These are phyloP conservation scores for Scomber japonicus DNA, from an alignment of 2,113 vertebrate species.

Conservation along the genomic window DNA sequence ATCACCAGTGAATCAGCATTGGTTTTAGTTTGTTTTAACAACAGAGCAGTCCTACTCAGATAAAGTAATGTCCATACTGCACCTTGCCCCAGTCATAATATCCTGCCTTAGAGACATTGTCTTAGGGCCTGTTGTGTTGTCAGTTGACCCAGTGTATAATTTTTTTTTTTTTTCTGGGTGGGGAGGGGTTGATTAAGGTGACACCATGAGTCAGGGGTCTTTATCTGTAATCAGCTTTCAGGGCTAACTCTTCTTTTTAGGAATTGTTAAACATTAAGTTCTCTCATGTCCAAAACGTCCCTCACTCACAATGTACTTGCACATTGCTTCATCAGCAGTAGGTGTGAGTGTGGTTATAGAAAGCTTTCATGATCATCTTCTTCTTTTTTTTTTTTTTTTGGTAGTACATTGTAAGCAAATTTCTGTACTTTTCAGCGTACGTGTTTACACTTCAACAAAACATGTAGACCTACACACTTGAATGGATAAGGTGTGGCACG, in stretches of 20 bases:
- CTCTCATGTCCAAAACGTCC: slow-evolving; percentile 15
- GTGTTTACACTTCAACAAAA: slow-evolving; percentile 66
- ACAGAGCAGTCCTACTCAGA: slow-evolving; percentile 1
- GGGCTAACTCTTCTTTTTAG: background rate
- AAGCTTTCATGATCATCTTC: background rate
- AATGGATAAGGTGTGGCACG: slow-evolving; percentile 76
- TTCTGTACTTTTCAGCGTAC: slow-evolving; percentile 31
- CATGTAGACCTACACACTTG: slow-evolving; percentile 77
- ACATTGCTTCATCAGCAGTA: slow-evolving; percentile 30
- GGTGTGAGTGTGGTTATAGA: slow-evolving; percentile 4
- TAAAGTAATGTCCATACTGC: slow-evolving; percentile 2
- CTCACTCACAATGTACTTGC: slow-evolving; percentile 37
- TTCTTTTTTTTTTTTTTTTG: slow-evolving; percentile 17
- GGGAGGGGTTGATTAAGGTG: background rate
- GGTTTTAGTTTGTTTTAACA: slow-evolving; percentile 8
- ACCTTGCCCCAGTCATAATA: background rate
- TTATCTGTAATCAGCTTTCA: slow-evolving; percentile 48
- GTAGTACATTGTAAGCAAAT: background rate
- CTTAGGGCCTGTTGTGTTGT: background rate
- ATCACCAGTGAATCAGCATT: slow-evolving; percentile 25
- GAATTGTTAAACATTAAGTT: slow-evolving; percentile 7
- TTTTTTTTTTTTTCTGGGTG: no score
- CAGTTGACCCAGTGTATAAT: background rate
- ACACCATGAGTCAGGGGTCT: slow-evolving; percentile 16
- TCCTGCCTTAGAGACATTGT: slow-evolving; percentile 18